Base-by-base conservation (phyloP, 2,797 vertebrate species). In the Astyanax mexicanus region DNA sequence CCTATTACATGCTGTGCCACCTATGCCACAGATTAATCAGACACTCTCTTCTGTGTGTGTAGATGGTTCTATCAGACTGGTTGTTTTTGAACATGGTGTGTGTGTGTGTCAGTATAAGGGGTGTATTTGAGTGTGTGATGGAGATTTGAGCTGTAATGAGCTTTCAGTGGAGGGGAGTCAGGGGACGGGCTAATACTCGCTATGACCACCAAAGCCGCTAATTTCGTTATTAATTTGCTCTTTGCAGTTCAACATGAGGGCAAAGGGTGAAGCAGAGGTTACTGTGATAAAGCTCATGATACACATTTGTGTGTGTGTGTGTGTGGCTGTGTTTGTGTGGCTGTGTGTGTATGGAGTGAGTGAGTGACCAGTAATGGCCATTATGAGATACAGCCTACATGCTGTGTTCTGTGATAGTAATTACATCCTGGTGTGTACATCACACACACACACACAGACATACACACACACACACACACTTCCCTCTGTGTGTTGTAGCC, bases 151-250 rank as follows among this genome's bases (percentile, higher is more conserved):
- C 60, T 32, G 27, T 73, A 77, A 71, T 78, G 38, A 77, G 74
- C 58, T 80, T 80, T 71, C 69, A 58, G 38, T 76, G 58, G 69
- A 72, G 49, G 42, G 55, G 47, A 60, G 54, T 60, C 64, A 70
- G 49, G 44, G 62, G 68, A 79, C 73, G 21, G 72, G 65, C 54
- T 52, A 38, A 74, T 64, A 54, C 62, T 75, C 61, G 21, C 75
- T 80, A 62, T 61, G 25, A 29, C 64, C 38, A 23, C 77, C 38
- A 52, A 72, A 73, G 25, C 72, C 40, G 52, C 67, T 81, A 71
- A 64, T 80, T 80, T 84, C 72, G 78, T 81, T 81, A 83, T 80
- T 83, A 83, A 85, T 54, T 83, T 83, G 69, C 74, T 70, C 61
- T 29, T 51, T 40, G 68, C 38, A 75, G 82, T 81, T 86, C 81